These are phyloP conservation scores for Sander lucioperca DNA, from an alignment of 2,113 vertebrate genomes.

Conservation along the genomic window DNA sequence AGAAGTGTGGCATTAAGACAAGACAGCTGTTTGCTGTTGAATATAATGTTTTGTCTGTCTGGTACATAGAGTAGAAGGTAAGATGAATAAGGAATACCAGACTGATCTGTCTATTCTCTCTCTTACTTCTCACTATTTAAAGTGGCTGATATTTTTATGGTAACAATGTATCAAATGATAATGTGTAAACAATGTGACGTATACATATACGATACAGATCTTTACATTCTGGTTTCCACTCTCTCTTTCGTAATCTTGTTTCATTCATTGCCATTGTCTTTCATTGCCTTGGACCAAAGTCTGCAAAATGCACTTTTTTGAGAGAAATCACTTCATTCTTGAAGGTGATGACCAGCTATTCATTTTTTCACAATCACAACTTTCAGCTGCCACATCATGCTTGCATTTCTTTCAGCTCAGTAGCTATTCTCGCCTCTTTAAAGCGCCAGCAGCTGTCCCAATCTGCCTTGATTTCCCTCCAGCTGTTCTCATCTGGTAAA, in stretches of 20 bases:
- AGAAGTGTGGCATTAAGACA: not conserved
- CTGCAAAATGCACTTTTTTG: not conserved
- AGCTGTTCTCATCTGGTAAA: conserved; percentile 45
- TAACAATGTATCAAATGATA: not conserved
- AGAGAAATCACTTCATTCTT: conserved; percentile 10
- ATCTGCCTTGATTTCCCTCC: conserved; percentile 45
- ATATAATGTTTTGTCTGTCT: not conserved
- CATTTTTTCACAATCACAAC: not conserved
- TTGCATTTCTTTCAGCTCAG: conserved; percentile 11
- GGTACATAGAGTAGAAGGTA: not conserved
- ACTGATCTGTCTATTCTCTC: not conserved
- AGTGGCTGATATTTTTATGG: not conserved
- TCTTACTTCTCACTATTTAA: not conserved
- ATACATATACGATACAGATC: too few species aligned
- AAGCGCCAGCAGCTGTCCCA: conserved; percentile 7
- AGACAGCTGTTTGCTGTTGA: not conserved
- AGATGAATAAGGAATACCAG: not conserved
- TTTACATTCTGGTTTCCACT: not conserved
- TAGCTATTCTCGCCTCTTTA: conserved; percentile 8
- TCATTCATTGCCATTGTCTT: conserved; percentile 4
- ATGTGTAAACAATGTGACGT: not conserved
- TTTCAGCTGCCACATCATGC: conserved; percentile 13
- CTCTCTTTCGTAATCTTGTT: not conserved
- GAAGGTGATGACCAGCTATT: conserved; percentile 18
- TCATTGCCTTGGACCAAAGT: not conserved